Evolutionary conservation across 2,888 invertebrate genomes (phyloP).

Genomic region (Amiota minor): DNA sequence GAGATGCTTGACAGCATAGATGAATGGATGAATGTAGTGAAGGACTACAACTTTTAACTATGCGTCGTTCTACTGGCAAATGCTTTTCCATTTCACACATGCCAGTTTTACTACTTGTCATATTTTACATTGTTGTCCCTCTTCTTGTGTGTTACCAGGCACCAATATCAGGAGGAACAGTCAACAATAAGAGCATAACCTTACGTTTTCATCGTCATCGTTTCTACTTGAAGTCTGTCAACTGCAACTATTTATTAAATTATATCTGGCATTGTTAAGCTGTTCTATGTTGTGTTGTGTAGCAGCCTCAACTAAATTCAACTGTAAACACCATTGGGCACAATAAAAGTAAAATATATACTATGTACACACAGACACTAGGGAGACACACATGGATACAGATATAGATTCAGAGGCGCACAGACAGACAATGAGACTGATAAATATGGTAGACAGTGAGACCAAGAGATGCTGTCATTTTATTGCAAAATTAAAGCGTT

Average conservation of each 20-base stretch:
- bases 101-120: constrained; percentile 22
- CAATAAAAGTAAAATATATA: background rate
- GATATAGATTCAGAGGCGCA: background rate
- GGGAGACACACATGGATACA: background rate
- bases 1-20: too few species aligned
- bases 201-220: constrained; percentile 20
- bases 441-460: background rate
- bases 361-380: background rate
- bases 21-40: too few species aligned
- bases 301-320: background rate
- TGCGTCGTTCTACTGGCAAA: too few species aligned
- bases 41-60: too few species aligned
- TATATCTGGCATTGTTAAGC: constrained; percentile 60
- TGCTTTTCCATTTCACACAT: constrained; percentile 22
- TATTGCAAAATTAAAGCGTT: constrained; percentile 1
- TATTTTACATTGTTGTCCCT: constrained; percentile 40
- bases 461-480: background rate
- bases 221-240: constrained; percentile 64
- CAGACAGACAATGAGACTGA: background rate
- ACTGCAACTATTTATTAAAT: constrained; percentile 67
- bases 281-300: background rate
- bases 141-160: constrained; percentile 36
- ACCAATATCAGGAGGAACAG: constrained; percentile 15
- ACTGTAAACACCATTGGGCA: background rate
- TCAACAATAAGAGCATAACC: background rate